phyloP scores from a whole-genome alignment of 53 echinoderm and acorn worm genomes.

The Paelopatides confundens region DNA sequence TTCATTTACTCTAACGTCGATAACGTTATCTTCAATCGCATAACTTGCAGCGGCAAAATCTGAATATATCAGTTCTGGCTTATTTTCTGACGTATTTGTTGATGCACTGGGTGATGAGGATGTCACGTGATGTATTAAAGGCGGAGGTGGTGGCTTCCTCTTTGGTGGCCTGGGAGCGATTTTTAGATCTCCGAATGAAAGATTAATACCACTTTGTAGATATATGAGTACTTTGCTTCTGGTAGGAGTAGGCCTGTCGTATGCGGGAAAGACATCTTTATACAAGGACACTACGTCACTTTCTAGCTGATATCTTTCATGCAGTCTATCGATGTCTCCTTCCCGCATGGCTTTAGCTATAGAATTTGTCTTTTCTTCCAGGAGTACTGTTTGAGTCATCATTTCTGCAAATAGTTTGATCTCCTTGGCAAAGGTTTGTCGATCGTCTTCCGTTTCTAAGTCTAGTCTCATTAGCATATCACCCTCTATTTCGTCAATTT shows the following conservation, averaged over 20 bases:
- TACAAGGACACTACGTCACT: neutral
- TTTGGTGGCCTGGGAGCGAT: neutral
- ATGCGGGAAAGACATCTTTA: neutral
- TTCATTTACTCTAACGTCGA: too few relatives aligned
- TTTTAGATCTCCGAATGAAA: slow-evolving; percentile 23
- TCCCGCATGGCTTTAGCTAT: neutral
- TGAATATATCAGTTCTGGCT: too few relatives aligned
- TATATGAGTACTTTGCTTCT: neutral
- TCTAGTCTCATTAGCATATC: neutral
- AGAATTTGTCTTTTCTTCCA: neutral
- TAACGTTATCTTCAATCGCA: too few relatives aligned
- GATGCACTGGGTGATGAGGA: too few relatives aligned
- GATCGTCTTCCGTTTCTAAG: neutral
- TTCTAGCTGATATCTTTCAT: neutral
- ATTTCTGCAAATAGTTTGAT: neutral
- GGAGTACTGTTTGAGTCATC: neutral
- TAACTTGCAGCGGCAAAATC: too few relatives aligned
- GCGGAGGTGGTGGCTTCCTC: neutral
- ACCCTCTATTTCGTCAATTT: neutral
- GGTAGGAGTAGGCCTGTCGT: neutral
- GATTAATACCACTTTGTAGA: neutral
- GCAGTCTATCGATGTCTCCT: neutral
- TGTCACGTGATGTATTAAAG: neutral
- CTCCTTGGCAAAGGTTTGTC: neutral
- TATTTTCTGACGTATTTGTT: too few relatives aligned